Conservation (phyloP, 1,140 invertebrate species). For the Physella acuta region DNA sequence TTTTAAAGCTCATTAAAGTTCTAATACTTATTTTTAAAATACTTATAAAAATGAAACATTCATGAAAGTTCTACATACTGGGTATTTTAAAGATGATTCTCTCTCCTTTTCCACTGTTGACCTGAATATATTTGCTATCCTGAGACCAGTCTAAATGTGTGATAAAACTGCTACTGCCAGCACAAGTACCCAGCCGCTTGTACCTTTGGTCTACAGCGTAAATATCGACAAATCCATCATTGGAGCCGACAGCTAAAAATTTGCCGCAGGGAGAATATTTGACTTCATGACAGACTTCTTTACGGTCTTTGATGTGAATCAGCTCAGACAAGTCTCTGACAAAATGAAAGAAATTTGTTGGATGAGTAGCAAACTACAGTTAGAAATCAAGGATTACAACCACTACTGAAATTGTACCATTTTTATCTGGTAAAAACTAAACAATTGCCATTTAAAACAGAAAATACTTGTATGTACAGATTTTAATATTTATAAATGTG, state of each 20-base stretch:
- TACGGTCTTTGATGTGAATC: conserved; percentile 56
- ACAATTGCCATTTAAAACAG: too few relatives aligned
- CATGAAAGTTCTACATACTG: conserved; percentile 39
- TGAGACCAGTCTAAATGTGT: conserved; percentile 61
- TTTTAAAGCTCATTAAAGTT: too few relatives aligned
- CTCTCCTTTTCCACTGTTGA: conserved; percentile 58
- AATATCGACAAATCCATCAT: conserved; percentile 61
- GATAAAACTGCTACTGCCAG: conserved; percentile 58
- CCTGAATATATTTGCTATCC: conserved; percentile 58
- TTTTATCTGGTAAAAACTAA: too few relatives aligned
- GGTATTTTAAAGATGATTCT: conserved; percentile 57
- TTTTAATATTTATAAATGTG: too few relatives aligned
- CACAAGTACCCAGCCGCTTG: conserved; percentile 55
- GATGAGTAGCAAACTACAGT: neutral
- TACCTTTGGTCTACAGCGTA: conserved; percentile 54
- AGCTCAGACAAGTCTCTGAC: conserved; percentile 57
- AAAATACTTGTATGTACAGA: too few relatives aligned
- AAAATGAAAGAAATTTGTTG: conserved; percentile 18
- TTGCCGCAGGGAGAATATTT: conserved; percentile 60
- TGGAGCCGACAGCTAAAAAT: conserved; percentile 58
- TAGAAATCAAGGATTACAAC: neutral
- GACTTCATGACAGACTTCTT: conserved; percentile 60
- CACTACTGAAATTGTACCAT: too few relatives aligned
- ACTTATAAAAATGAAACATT: too few relatives aligned
- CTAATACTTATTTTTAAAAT: too few relatives aligned